Evolutionary conservation across 2,113 vertebrate genomes (phyloP).

Genomic region (Corythornis vintsioides): DNA sequence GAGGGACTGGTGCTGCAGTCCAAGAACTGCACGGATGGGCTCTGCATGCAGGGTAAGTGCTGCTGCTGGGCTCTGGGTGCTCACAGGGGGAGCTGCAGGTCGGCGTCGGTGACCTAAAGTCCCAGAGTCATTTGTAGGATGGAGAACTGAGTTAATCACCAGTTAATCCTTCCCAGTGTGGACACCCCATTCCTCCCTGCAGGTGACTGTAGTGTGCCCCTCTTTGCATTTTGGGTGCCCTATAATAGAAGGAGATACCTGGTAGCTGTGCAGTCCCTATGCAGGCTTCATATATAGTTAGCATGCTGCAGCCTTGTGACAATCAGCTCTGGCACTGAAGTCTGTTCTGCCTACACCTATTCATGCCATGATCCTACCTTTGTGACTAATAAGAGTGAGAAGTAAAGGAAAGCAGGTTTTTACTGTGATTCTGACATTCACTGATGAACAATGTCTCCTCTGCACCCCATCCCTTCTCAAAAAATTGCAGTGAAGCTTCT

Average conservation of each 20-base stretch:
- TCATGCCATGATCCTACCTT: not conserved
- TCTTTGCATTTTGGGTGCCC: not conserved
- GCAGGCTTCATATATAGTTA: not conserved
- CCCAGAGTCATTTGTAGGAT: not conserved
- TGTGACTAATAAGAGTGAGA: not conserved
- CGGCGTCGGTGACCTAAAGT: not conserved
- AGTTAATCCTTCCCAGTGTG: not conserved
- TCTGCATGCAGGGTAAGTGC: slow-evolving; percentile 96
- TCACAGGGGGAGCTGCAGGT: not conserved
- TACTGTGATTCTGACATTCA: not conserved
- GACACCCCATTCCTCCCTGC: not conserved
- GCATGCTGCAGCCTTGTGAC: not conserved
- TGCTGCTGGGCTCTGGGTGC: accelerated
- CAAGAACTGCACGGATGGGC: slow-evolving; percentile 94
- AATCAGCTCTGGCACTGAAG: not conserved
- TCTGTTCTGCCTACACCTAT: not conserved
- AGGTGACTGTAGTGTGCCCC: not conserved
- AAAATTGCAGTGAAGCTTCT: not conserved
- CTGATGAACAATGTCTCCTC: not conserved
- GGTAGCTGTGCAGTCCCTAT: not conserved
- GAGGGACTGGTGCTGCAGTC: slow-evolving; percentile 90
- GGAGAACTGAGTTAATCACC: not conserved
- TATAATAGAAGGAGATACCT: not conserved
- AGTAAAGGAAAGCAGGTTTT: not conserved
- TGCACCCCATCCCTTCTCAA: not conserved